Base-by-base conservation (phyloP, 2,113 vertebrate genomes). In the Passerina amoena region DNA sequence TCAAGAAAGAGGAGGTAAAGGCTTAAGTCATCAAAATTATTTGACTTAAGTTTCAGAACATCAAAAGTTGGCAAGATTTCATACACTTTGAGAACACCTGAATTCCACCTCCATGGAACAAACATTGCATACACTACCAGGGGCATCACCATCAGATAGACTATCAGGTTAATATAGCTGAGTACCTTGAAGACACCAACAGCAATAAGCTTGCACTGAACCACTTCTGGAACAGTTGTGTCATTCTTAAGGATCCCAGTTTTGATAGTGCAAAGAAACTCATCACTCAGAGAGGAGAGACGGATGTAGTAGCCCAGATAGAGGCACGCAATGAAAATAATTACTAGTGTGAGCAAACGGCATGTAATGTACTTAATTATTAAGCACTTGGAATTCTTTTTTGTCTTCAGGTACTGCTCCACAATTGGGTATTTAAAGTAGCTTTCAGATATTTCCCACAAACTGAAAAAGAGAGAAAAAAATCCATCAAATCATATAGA, bases 401-500 rank as follows among this genome's bases (percentile, higher is more conserved):
- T 99, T 0, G 99, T 99, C 96, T 99, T 99, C 95, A 99, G 97
- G 94, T 99, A 99, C 92, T 99, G 99, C 87, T 99, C 99, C 93
- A 99, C 99, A 56, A 99, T 98, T 19, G 99, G 99, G 90, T 99
- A 99, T 86, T 99, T 99, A 89, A 99, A 99, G 95, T 98, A 98
- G 94, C 98, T 98, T 96, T 99, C 99, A 3, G 98, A 95, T 90
- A 99, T 96, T 57, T 99, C 99, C 98, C 98, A 97, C 69, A 98
- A 97, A 94, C 99, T 99, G 94, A 33, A 80, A 97, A 64, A 90
- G 24, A 95, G 24, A 60, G 35, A 66, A 73, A 82, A 81, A 53
- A 68, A 56, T 30, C 20, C 24, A 66, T 48, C 33, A 69, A 61
- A 64, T 71, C 70, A 77, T 59, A 79, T 1, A 85, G 54, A 66